Evolutionary conservation across 2,888 invertebrate species (phyloP).

Genomic region (Diadromus collaris): DNA sequence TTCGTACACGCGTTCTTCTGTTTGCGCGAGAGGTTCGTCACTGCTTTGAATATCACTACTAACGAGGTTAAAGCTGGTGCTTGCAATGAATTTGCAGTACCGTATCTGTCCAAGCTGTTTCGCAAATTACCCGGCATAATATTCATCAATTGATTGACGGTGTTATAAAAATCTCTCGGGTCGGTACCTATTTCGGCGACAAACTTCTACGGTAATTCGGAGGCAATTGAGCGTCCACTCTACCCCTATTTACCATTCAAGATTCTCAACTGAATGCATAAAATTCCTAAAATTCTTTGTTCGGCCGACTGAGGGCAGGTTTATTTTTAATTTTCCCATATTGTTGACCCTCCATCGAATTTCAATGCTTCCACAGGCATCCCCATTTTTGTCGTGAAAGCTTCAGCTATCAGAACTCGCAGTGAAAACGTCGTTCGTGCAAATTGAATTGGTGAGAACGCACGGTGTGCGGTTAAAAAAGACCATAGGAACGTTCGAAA

Average conservation of each 20-base stretch:
- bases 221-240: background rate
- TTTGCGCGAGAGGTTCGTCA: conserved; percentile 5
- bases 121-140: background rate
- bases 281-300: background rate
- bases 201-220: background rate
- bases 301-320: background rate
- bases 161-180: background rate
- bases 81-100: background rate
- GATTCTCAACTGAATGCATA: background rate
- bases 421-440: conserved; percentile 32
- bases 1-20: background rate
- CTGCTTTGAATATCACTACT: conserved; percentile 28
- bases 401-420: conserved; percentile 27
- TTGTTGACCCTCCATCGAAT: background rate
- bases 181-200: background rate
- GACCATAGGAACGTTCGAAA: background rate
- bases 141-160: background rate
- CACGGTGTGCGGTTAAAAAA: conserved; percentile 22
- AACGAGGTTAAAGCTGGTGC: background rate
- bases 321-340: background rate
- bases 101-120: background rate
- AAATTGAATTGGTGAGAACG: conserved; percentile 50
- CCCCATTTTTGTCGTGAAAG: conserved; percentile 23
- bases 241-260: background rate
- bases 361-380: background rate